Evolutionary conservation across 2,113 vertebrate species (phyloP).

Genomic region (Azemiops feae): DNA sequence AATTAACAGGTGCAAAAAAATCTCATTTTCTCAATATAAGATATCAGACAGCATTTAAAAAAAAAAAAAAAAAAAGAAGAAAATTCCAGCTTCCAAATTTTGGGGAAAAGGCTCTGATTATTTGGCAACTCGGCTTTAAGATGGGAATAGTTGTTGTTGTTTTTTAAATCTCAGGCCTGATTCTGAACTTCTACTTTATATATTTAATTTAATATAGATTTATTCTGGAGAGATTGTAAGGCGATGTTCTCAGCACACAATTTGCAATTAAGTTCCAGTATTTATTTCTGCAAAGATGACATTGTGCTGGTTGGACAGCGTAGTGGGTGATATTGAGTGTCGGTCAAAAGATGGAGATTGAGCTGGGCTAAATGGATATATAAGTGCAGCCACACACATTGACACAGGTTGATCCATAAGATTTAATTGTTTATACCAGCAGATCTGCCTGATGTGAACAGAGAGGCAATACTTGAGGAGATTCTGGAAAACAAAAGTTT

Average conservation of each 20-base stretch:
- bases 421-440: background rate
- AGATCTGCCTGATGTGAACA: background rate
- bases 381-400: background rate
- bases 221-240: background rate
- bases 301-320: background rate
- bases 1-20: background rate
- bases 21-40: background rate
- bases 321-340: background rate
- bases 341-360: background rate
- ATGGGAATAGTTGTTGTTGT: background rate
- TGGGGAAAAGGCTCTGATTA: background rate
- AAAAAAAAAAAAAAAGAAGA: background rate
- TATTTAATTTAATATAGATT: background rate
- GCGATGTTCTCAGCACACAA: background rate
- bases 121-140: background rate
- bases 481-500: background rate
- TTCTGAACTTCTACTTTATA: background rate
- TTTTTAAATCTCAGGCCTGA: background rate
- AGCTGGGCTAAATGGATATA: background rate
- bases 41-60: background rate
- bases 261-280: background rate
- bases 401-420: background rate
- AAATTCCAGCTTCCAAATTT: background rate
- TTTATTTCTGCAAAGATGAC: background rate
- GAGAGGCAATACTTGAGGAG: background rate